Evolutionary conservation across 1,140 invertebrate genomes (phyloP).

Genomic region (Drosophila insularis): DNA sequence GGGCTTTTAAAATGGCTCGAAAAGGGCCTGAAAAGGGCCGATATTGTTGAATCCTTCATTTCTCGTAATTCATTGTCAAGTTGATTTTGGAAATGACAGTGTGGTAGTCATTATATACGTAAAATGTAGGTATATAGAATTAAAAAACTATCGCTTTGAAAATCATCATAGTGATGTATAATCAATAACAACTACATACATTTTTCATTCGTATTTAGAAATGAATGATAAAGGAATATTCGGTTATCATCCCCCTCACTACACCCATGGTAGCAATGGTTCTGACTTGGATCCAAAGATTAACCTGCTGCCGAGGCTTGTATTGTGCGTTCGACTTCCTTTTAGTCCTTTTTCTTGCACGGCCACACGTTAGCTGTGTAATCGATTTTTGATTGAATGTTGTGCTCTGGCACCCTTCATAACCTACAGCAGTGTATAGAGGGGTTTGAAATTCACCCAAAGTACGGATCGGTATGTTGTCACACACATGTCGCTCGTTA

Average conservation of each 20-base stretch:
- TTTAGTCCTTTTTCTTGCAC: background rate
- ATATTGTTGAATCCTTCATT: background rate
- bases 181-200: no score
- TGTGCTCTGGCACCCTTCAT: slow-evolving; percentile 43
- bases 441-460: background rate
- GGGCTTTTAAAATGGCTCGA: slow-evolving; percentile 74
- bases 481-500: slow-evolving; percentile 82
- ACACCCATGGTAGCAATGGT: background rate
- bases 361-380: slow-evolving; percentile 58
- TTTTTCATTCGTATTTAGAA: background rate
- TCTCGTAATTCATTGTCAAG: slow-evolving; percentile 73
- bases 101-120: background rate
- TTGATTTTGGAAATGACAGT: slow-evolving; percentile 48
- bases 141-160: no score
- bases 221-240: background rate
- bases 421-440: slow-evolving; percentile 16
- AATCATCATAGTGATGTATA: no score
- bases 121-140: no score
- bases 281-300: slow-evolving; percentile 42
- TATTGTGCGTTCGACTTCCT: slow-evolving; percentile 13
- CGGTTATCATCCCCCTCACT: background rate
- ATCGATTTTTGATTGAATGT: slow-evolving; percentile 83
- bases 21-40: slow-evolving; percentile 40
- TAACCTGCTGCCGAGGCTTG: slow-evolving; percentile 57
- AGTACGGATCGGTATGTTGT: slow-evolving; percentile 57